Percentiles rank a stretch among this genome's conserved stretches.
Conservation (phyloP, 2,888 invertebrate genomes). For the Platycheirus albimanus region DNA sequence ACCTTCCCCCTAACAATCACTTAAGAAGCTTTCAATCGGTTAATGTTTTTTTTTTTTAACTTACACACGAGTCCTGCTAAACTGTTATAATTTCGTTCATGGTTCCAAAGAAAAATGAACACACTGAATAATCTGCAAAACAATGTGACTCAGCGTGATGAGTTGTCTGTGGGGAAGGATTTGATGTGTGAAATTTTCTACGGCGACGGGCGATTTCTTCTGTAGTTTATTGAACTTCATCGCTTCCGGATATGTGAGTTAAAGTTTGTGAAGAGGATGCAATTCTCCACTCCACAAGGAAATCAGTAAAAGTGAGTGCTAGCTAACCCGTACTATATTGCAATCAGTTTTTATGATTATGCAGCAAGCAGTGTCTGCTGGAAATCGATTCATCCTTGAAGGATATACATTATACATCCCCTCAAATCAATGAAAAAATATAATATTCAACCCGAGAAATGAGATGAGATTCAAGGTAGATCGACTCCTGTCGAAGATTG, state of each 20-base stretch:
- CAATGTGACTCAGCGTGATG: slow-evolving; percentile 41
- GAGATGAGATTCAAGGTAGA: neutral
- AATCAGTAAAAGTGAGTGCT: slow-evolving; percentile 1
- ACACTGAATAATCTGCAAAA: slow-evolving; percentile 19
- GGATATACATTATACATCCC: too few relatives aligned
- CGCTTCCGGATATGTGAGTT: slow-evolving; percentile 27
- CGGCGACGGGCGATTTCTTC: neutral
- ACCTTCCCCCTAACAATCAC: slow-evolving; percentile 50
- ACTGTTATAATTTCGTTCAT: slow-evolving; percentile 1
- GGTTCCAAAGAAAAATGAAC: neutral
- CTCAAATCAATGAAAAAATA: neutral
- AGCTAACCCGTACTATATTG: neutral
- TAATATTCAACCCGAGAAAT: neutral
- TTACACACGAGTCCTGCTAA: slow-evolving; percentile 3
- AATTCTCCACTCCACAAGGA: neutral
- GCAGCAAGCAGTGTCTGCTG: slow-evolving; percentile 32
- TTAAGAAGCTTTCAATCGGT: slow-evolving; percentile 68
- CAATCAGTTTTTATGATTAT: slow-evolving; percentile 20
- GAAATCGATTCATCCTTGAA: slow-evolving; percentile 37
- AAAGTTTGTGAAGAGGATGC: slow-evolving; percentile 3
- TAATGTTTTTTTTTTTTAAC: slow-evolving; percentile 44
- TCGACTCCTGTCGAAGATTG: too few relatives aligned
- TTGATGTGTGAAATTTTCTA: slow-evolving; percentile 9
- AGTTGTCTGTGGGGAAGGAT: slow-evolving; percentile 26
- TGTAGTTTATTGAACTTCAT: slow-evolving; percentile 64